Evolutionary conservation across 2,888 invertebrate genomes (phyloP).

Genomic region (Carpatolechia fugitivella): DNA sequence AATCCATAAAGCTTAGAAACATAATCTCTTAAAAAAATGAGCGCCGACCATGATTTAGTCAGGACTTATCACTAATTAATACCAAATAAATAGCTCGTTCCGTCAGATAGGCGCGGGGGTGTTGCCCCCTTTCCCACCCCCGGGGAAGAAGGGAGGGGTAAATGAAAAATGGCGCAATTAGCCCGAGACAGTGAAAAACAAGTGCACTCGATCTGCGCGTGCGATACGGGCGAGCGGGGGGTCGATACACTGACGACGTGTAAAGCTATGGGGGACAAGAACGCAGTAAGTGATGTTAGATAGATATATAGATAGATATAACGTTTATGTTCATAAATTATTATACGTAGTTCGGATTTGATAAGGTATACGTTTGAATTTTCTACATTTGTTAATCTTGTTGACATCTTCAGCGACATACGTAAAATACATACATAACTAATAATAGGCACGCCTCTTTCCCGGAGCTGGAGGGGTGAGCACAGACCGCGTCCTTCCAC

Average conservation of each 20-base stretch:
- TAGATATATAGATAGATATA: too few relatives aligned
- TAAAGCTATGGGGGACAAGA: not conserved
- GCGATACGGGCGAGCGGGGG: constrained; percentile 20
- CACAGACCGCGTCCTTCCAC: too few relatives aligned
- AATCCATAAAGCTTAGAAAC: not conserved
- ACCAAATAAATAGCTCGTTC: constrained; percentile 22
- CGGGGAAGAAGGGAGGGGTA: constrained; percentile 39
- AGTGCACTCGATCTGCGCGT: constrained; percentile 72
- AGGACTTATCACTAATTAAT: constrained; percentile 15
- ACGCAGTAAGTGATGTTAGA: too few relatives aligned
- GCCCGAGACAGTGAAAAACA: constrained; percentile 77
- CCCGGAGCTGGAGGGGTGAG: too few relatives aligned
- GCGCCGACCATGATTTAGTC: constrained; percentile 3
- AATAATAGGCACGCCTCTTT: too few relatives aligned
- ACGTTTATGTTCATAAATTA: too few relatives aligned
- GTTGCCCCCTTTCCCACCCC: constrained; percentile 8
- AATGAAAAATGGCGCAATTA: constrained; percentile 78
- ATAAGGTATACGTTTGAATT: too few relatives aligned
- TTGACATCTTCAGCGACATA: too few relatives aligned
- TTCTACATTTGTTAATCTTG: too few relatives aligned
- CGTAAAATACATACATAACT: too few relatives aligned
- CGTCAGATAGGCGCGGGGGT: constrained; percentile 39
- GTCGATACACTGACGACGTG: not conserved
- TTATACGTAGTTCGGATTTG: too few relatives aligned
- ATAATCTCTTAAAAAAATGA: not conserved